Evolutionary conservation across 1,140 invertebrate genomes (phyloP), one percentile per base, ranked within the genome.

Genomic region (Calephelis nemesis): DNA sequence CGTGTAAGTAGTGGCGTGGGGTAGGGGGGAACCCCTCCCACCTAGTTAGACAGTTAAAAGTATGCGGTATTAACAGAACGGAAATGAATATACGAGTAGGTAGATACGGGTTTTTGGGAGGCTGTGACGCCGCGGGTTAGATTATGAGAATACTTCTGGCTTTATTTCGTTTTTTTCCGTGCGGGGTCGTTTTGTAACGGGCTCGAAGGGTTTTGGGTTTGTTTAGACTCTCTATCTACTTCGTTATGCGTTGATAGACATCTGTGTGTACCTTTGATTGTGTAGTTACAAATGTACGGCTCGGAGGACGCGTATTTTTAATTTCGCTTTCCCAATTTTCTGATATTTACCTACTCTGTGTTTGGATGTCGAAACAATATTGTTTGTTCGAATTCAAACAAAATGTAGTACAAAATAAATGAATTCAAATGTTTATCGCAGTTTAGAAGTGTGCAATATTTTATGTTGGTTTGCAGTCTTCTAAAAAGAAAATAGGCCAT

Each of bases 41-140:
- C 83, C 83, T 83, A 85, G 81, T 85, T 85, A 85, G 83, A 85
- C 88, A 90, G 88, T 88, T 88, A 90, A 90, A 90, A 88, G 86
- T 90, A 90, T 90, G 88, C 86, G 88, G 88, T 88, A 90, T 90
- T 90, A 90, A 90, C 88, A 78, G 76, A 88, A 88, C 86, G 88
- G 88, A 90, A 90, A 90, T 90, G 88, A 90, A 90, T 90, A 85
- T 88, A 88, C 84, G 84, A 86, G 85, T 82, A 83, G 79, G 87
- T 82, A 83, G 78, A 77, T 77, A 80, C 71, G 74, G 69, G 79
- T 81, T 88, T 89, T 88, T 72, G 82, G 85, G 84, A 87, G 83
- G 87, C 87, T 86, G 79, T 78, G 79, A 79, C 75, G 79, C 77
- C 77, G 76, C 80, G 79, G 81, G 79, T 87, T 87, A 87, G 84